Conservation (phyloP, 2,113 vertebrate species). For the Trochalopteron elliotii region DNA sequence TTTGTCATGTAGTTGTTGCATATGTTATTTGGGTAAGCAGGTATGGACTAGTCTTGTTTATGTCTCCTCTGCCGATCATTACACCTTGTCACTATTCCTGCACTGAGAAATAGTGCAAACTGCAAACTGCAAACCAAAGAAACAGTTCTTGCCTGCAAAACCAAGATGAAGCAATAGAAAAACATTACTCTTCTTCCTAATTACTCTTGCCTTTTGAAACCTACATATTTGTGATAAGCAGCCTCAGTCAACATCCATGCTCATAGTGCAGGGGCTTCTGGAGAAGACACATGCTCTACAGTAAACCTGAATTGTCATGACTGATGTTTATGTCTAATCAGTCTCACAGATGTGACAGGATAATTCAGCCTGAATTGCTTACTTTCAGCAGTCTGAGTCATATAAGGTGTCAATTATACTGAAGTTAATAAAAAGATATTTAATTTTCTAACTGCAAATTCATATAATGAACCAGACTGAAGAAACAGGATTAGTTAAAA, state of each 20-base stretch:
- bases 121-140: background rate
- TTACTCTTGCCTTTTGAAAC: background rate
- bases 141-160: background rate
- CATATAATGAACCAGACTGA: background rate
- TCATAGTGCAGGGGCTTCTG: background rate
- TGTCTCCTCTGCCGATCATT: background rate
- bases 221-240: background rate
- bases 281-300: background rate
- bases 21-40: background rate
- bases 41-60: background rate
- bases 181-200: background rate
- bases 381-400: slow-evolving; percentile 16
- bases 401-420: background rate
- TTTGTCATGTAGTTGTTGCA: background rate
- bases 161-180: background rate
- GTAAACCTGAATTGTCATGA: background rate
- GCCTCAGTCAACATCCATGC: background rate
- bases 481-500: slow-evolving; percentile 28
- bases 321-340: background rate
- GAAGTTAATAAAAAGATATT: slow-evolving; percentile 11
- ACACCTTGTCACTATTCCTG: background rate
- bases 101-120: background rate
- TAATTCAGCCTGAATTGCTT: slow-evolving; percentile 2
- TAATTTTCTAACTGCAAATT: slow-evolving; percentile 11
- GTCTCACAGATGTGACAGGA: background rate